These are phyloP conservation scores for Argya squamiceps DNA, from an alignment of 2,797 vertebrate genomes.

Conservation along the genomic window DNA sequence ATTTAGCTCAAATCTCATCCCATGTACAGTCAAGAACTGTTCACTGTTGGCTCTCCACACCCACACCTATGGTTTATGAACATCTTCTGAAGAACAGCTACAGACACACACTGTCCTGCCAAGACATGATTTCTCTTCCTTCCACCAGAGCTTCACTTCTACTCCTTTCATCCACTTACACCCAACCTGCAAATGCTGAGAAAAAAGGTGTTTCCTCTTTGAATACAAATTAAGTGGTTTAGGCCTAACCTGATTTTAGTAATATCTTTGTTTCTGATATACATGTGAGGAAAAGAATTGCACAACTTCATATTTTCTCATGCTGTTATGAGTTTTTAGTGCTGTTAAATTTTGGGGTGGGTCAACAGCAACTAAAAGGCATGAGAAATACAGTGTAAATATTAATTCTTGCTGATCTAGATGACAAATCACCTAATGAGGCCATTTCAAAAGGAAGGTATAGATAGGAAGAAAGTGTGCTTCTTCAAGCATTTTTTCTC, in stretches of 20 bases:
- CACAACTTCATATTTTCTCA: not conserved
- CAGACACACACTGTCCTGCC: not conserved
- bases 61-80: not conserved
- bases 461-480: not conserved
- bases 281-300: not conserved
- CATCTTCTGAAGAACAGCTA: not conserved
- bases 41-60: not conserved
- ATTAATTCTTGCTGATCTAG: not conserved
- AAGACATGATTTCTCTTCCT: not conserved
- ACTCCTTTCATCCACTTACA: not conserved
- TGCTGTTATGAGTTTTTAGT: not conserved
- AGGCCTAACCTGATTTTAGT: not conserved
- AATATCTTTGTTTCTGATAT: not conserved
- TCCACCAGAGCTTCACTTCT: not conserved
- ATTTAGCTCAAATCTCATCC: not conserved
- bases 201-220: not conserved
- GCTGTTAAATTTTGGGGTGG: not conserved
- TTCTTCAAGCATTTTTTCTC: not conserved
- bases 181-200: not conserved
- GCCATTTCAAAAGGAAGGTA: not conserved
- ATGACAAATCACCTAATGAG: not conserved
- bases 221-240: not conserved
- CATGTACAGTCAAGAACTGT: conserved; percentile 5
- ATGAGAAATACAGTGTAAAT: not conserved
- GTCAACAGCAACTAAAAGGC: not conserved